Conservation (phyloP, 1,140 invertebrate genomes). For the Anthonomus grandis region DNA sequence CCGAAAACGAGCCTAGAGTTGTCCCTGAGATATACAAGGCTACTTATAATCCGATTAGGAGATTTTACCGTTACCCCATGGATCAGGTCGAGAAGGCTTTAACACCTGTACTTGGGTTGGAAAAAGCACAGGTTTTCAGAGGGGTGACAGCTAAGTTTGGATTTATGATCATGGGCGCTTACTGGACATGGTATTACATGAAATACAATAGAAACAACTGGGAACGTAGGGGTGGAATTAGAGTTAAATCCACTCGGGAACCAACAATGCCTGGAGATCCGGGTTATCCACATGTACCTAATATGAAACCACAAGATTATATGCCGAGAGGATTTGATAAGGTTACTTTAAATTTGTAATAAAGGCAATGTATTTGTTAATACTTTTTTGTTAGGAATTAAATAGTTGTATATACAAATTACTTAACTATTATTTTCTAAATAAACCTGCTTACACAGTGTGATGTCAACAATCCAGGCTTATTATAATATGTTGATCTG, state of each 20-base stretch:
- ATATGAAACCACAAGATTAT: constrained; percentile 60
- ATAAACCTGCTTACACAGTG: no score
- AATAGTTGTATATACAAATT: no score
- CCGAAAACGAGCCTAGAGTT: constrained; percentile 66
- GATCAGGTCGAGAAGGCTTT: constrained; percentile 60
- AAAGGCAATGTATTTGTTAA: background rate
- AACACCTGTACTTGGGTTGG: constrained; percentile 56
- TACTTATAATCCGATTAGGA: constrained; percentile 72
- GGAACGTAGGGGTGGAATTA: constrained; percentile 67
- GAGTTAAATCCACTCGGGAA: constrained; percentile 52
- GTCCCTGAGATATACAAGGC: constrained; percentile 65
- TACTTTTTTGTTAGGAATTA: no score
- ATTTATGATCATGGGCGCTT: constrained; percentile 49
- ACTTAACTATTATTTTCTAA: no score
- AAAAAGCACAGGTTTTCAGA: constrained; percentile 54
- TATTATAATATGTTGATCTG: no score
- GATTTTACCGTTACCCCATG: constrained; percentile 69
- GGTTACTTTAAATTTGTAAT: constrained; percentile 12
- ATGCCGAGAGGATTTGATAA: constrained; percentile 44
- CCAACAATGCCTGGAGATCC: constrained; percentile 62
- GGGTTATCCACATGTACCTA: constrained; percentile 58
- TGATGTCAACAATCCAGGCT: no score
- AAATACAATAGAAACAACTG: constrained; percentile 78
- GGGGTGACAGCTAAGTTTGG: constrained; percentile 62
- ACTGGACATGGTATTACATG: constrained; percentile 65